phyloP scores from a whole-genome alignment of 1,140 invertebrate genomes.

The Diabrotica undecimpunctata region DNA sequence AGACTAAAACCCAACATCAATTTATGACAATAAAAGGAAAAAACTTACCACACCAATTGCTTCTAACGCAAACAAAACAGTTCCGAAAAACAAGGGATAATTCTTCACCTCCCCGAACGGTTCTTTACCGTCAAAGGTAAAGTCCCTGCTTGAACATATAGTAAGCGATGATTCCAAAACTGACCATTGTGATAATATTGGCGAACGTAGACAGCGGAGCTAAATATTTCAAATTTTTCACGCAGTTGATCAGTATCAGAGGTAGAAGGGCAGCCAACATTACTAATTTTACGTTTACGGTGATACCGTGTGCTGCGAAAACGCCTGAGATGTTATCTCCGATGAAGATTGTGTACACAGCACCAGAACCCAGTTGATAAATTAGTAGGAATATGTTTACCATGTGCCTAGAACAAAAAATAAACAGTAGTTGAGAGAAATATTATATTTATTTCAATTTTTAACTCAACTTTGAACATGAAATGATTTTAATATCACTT shows the following conservation, averaged over 20 bases:
- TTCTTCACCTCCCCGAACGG: slow-evolving; percentile 51
- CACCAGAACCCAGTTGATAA: slow-evolving; percentile 84
- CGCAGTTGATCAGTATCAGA: slow-evolving; percentile 67
- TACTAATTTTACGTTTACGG: slow-evolving; percentile 55
- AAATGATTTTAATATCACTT: no score
- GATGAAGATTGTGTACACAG: slow-evolving; percentile 85
- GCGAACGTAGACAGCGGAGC: slow-evolving; percentile 72
- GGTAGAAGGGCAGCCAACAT: slow-evolving; percentile 65
- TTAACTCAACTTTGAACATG: no score
- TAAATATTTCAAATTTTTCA: slow-evolving; percentile 68
- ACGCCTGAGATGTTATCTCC: slow-evolving; percentile 67
- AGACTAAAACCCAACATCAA: not conserved
- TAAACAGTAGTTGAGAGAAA: not conserved
- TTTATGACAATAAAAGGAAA: no score
- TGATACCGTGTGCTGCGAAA: slow-evolving; percentile 46
- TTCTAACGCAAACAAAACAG: slow-evolving; percentile 83
- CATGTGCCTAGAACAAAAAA: slow-evolving; percentile 50
- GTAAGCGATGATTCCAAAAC: slow-evolving; percentile 67
- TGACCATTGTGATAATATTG: slow-evolving; percentile 61
- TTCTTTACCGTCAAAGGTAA: slow-evolving; percentile 51
- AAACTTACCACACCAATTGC: slow-evolving; percentile 60
- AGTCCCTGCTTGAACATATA: slow-evolving; percentile 58
- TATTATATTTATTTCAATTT: no score
- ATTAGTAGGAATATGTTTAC: slow-evolving; percentile 70
- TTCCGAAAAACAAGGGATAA: slow-evolving; percentile 73